Evolutionary conservation across 2,797 vertebrate genomes (phyloP), one percentile per base, ranked within the genome.

Genomic region (Pelobates cultripes): DNA sequence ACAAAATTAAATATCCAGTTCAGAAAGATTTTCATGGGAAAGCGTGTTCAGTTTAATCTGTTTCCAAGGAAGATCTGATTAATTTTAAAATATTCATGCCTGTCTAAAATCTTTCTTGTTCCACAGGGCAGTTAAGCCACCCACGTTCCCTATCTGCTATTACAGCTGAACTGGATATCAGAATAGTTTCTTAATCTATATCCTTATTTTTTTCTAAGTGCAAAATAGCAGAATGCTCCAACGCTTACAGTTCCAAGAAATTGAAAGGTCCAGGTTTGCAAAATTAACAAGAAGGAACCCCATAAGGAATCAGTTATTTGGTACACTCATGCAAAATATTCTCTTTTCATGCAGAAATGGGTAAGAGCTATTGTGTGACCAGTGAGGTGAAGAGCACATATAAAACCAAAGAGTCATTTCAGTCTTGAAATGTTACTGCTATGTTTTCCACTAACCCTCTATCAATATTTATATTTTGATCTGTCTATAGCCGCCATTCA

Each of bases 21-120:
- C 64, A n/a, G 81, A 60, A 63, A 67, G 63, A 72, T 53, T 61
- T 66, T 71, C 75, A 75, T 79, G 63, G 51, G 44, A 15, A 83
- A 73, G 78, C 71, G 70, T 63, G 76, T 86, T 84, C 84, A 66
- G 81, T 82, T 82, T 84, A 70, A 84, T 84, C 57, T 77, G 51
- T 83, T 80, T 81, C 43, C 78, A 68, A n/a, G 76, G 84, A 73
- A 70, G 70, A 80, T 75, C 76, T 85, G 77, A 85, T 83, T 86
- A 85, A 85, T 86, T 87, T 79, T 80, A 83, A 87, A 87, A 87
- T 86, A 87, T 87, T 84, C 80, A 84, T 87, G 79, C 78, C 80
- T 80, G 79, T 83, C 81, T 85, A 84, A 87, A 87, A 88, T 86
- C 79, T 80, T 75, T 77, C 73, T 82, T 86, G 80, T 85, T 86